These are phyloP conservation scores for Holocentrus rufus DNA, from an alignment of 2,797 vertebrate species.

Conservation along the genomic window DNA sequence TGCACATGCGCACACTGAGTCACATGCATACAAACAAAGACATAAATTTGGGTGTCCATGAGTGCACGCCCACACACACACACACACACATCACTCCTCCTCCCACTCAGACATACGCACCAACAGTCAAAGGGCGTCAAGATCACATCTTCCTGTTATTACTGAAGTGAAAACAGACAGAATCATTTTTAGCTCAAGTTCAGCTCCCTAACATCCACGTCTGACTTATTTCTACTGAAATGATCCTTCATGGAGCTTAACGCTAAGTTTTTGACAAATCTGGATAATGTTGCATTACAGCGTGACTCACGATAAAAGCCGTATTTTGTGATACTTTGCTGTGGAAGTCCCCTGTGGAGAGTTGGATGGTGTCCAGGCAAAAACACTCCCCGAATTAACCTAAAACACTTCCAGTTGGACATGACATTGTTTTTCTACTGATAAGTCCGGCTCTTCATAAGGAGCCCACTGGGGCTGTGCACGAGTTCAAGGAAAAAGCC, in stretches of 20 bases:
- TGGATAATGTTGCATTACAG: constrained; percentile 35
- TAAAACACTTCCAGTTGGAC: constrained; percentile 73
- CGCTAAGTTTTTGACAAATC: constrained; percentile 41
- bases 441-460: constrained; percentile 59
- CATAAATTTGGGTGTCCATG: too few species aligned
- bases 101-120: neutral
- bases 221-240: constrained; percentile 18
- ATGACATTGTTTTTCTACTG: constrained; percentile 65
- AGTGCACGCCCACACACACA: neutral
- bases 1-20: neutral
- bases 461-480: constrained; percentile 47
- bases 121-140: neutral
- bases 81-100: neutral
- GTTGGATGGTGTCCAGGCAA: constrained; percentile 53
- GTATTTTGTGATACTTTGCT: constrained; percentile 50
- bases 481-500: constrained; percentile 54
- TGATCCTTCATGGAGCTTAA: constrained; percentile 31
- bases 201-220: constrained; percentile 22
- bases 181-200: constrained; percentile 14
- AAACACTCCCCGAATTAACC: constrained; percentile 32
- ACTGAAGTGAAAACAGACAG: constrained; percentile 16
- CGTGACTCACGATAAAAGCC: constrained; percentile 55
- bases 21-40: neutral
- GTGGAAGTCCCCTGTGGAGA: constrained; percentile 46
- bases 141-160: constrained; percentile 10